Evolutionary conservation across 2,888 invertebrate genomes (phyloP), one percentile per base, ranked within the genome.

Genomic region (Scaptomyza caliginosa): DNA sequence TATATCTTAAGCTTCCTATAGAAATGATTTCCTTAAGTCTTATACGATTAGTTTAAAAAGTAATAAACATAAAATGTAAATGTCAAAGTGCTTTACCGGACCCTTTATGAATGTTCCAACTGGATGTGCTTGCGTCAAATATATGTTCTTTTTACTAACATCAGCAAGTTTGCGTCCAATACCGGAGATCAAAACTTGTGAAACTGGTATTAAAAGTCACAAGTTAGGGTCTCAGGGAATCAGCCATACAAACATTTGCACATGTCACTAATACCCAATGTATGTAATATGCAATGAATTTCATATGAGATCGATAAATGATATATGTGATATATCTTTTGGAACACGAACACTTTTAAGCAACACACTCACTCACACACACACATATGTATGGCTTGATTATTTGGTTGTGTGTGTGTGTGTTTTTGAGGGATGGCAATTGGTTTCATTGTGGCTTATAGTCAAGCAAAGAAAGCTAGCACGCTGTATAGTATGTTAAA

Each of bases 171-270:
- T 91, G 91, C 88, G 90, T 91, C 92, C 91, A 92, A 91, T 92
- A 91, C 91, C 91, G 91, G 91, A 91, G 91, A 91, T 91, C 91
- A 91, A 91, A 91, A 91, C 91, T 91, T 91, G 91, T 91, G 91
- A 91, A 91, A 90, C 92, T 91, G 90, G 89, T 88, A 89, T 88
- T 81, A 89, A 90, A 91, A 92, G 92, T 91, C 91, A 91, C 91
- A 91, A 91, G 91, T 91, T 91, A 91, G 91, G 91, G 91, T 91
- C 91, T 91, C 91, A 91, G 91, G 91, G 91, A 91, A 91, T 91
- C 90, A 91, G 91, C 91, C 90, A 90, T 86, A 90, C 91, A 91
- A 91, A 91, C 91, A 90, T 89, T 89, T 89, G 86, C 80, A 81
- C 84, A 87, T 77, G 67, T 83, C 70, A 79, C 81, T 74, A 65